phyloP scores from a whole-genome alignment of 2,888 invertebrate genomes.

The Orthosia gothica region DNA sequence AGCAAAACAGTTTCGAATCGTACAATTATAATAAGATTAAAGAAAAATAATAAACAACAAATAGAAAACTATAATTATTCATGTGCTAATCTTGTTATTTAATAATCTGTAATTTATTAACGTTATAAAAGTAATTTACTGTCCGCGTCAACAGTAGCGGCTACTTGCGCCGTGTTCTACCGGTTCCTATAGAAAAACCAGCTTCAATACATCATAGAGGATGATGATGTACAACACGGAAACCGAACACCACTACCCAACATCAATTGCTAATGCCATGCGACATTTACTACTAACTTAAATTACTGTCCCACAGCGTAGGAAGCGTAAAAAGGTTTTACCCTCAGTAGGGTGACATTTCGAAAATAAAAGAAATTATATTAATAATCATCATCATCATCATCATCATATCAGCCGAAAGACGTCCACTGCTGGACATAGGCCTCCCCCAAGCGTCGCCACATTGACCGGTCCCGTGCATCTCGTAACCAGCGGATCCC shows the following conservation, averaged over 20 bases:
- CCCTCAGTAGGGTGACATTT: not conserved
- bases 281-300: not conserved
- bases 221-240: slow-evolving; percentile 20
- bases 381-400: too few relatives aligned
- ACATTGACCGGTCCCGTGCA: too few relatives aligned
- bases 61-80: not conserved
- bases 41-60: not conserved
- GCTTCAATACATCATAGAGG: slow-evolving; percentile 13
- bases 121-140: slow-evolving; percentile 1
- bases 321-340: not conserved
- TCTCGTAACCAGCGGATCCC: too few relatives aligned
- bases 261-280: slow-evolving; percentile 12
- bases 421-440: too few relatives aligned
- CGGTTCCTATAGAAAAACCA: slow-evolving; percentile 36
- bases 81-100: not conserved
- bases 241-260: slow-evolving; percentile 3
- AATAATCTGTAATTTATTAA: slow-evolving; percentile 3
- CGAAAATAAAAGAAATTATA: too few relatives aligned
- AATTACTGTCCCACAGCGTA: not conserved
- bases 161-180: slow-evolving; percentile 11
- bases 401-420: too few relatives aligned
- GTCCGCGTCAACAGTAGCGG: not conserved
- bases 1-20: not conserved
- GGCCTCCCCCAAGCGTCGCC: too few relatives aligned
- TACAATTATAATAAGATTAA: not conserved